A percentile compares a stretch with the other conserved stretches of the same genome.
Conservation (phyloP, 2,113 vertebrate genomes). For the Dermatemys mawii region DNA sequence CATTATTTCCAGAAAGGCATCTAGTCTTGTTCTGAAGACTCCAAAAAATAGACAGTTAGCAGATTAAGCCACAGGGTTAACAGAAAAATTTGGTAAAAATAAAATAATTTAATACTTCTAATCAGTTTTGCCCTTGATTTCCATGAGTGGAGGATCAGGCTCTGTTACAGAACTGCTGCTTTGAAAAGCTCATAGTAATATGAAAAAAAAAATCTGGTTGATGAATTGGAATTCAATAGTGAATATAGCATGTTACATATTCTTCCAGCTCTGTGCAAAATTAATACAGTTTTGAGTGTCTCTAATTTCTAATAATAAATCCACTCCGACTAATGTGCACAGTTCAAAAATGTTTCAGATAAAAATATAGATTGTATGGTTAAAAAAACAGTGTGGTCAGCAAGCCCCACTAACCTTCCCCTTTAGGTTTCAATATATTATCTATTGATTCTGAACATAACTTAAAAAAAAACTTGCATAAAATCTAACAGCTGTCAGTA, state of each 20-base stretch:
- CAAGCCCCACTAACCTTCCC: fast-evolving
- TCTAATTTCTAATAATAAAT: neutral
- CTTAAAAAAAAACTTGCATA: neutral
- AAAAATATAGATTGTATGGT: neutral
- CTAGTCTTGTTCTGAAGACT: no score
- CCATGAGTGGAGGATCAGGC: neutral
- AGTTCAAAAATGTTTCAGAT: neutral
- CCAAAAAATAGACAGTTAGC: fast-evolving
- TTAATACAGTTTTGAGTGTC: neutral
- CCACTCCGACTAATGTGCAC: neutral
- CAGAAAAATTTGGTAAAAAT: neutral
- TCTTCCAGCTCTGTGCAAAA: fast-evolving
- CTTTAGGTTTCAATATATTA: neutral
- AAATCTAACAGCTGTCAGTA: neutral
- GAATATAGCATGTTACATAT: fast-evolving
- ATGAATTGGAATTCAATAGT: fast-evolving
- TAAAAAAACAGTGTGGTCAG: neutral
- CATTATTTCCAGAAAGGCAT: neutral
- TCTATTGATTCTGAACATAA: neutral
- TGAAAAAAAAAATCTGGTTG: fast-evolving
- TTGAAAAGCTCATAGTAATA: neutral
- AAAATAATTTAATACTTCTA: neutral
- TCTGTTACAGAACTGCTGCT: neutral
- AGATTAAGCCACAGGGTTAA: fast-evolving
- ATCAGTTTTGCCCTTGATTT: fast-evolving